Conservation (phyloP, 1,140 invertebrate genomes). For the Bombus sylvicola region DNA sequence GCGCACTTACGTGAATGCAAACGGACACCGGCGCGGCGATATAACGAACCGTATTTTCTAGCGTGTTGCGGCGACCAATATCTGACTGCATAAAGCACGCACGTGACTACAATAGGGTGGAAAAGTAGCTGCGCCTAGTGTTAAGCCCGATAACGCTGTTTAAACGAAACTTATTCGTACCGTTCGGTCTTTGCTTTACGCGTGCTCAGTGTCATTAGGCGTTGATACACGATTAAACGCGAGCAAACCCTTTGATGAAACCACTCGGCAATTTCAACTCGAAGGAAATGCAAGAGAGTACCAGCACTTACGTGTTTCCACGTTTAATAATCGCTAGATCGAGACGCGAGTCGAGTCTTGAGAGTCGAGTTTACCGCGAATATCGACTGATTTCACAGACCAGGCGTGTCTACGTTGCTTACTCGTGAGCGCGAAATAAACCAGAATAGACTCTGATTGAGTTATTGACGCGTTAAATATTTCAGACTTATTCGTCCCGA, state of each 20-base stretch:
- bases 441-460: not conserved
- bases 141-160: constrained; percentile 67
- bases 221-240: constrained; percentile 33
- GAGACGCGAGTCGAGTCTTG: not conserved
- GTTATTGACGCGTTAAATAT: constrained; percentile 40
- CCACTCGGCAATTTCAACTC: not conserved
- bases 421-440: not conserved
- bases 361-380: not conserved
- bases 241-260: not conserved
- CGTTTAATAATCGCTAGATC: not conserved
- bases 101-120: constrained; percentile 39
- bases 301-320: too few relatives aligned
- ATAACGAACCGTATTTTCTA: constrained; percentile 62
- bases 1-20: constrained; percentile 51
- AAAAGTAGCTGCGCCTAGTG: constrained; percentile 59
- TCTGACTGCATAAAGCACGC: constrained; percentile 65
- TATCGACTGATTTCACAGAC: not conserved
- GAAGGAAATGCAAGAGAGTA: not conserved
- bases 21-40: constrained; percentile 33
- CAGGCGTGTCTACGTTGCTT: constrained; percentile 3
- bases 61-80: constrained; percentile 49
- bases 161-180: constrained; percentile 65
- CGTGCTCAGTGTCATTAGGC: constrained; percentile 26
- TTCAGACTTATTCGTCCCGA: constrained; percentile 20
- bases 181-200: not conserved